Evolutionary conservation across 1,140 invertebrate species (phyloP).

Genomic region (Protaetia brevitarsis): DNA sequence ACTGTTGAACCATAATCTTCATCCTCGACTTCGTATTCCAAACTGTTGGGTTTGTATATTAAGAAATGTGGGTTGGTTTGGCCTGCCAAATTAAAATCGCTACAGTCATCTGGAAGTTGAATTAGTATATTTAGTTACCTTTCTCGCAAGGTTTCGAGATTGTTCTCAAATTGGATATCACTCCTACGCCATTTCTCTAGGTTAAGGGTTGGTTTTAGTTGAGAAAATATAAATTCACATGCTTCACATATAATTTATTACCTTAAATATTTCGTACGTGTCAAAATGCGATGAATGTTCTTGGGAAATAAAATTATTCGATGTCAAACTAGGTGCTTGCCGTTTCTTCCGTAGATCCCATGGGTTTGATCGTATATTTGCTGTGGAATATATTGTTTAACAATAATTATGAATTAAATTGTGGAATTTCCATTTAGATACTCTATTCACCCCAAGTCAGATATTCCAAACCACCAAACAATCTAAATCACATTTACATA

Average conservation of each 20-base stretch:
- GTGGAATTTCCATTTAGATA: no score
- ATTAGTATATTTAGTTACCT: background rate
- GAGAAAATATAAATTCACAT: background rate
- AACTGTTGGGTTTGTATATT: background rate
- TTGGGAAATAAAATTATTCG: background rate
- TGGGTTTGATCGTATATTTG: background rate
- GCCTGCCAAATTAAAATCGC: background rate
- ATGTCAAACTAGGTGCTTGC: background rate
- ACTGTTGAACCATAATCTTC: background rate
- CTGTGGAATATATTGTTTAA: no score
- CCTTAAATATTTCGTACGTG: background rate
- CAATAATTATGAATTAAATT: no score
- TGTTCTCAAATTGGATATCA: background rate
- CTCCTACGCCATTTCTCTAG: background rate
- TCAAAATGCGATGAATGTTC: conserved; percentile 1
- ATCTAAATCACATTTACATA: no score
- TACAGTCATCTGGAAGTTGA: background rate
- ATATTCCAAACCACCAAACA: no score
- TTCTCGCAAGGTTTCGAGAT: background rate
- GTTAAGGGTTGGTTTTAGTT: background rate
- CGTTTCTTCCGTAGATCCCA: background rate
- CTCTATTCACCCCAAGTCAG: no score
- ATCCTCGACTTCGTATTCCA: background rate
- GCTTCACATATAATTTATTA: background rate
- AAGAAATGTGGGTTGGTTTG: background rate